These are phyloP conservation scores for Ochropleura plecta DNA, from an alignment of 2,888 invertebrate species.

Conservation along the genomic window DNA sequence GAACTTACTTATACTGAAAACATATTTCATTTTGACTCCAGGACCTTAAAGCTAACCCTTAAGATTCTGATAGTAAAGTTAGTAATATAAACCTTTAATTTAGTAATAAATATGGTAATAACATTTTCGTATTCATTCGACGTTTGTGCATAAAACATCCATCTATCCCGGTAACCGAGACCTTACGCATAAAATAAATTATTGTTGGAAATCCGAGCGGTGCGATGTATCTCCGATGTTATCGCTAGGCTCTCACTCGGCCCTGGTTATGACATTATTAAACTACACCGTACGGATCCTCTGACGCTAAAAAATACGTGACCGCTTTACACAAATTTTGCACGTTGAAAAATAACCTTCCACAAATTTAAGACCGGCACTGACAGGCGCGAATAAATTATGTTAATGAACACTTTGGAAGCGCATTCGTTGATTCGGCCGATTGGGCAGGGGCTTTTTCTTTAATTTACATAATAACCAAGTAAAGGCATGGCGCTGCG, in stretches of 20 bases:
- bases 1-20: slow-evolving; percentile 12
- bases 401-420: slow-evolving; percentile 88
- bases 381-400: slow-evolving; percentile 90
- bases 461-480: slow-evolving; percentile 86
- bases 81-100: slow-evolving; percentile 22
- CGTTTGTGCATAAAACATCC: slow-evolving; percentile 80
- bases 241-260: slow-evolving; percentile 76
- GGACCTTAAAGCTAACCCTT: background rate
- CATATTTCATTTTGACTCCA: slow-evolving; percentile 13
- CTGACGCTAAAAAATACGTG: slow-evolving; percentile 89
- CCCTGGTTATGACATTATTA: slow-evolving; percentile 88
- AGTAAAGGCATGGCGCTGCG: slow-evolving; percentile 48
- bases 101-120: slow-evolving; percentile 71
- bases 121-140: slow-evolving; percentile 76
- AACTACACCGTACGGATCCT: slow-evolving; percentile 81
- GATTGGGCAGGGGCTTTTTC: slow-evolving; percentile 81
- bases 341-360: slow-evolving; percentile 85
- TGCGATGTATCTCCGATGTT: slow-evolving; percentile 83
- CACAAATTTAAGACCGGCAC: slow-evolving; percentile 88
- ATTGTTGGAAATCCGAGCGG: slow-evolving; percentile 80
- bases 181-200: slow-evolving; percentile 85
- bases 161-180: slow-evolving; percentile 75
- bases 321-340: slow-evolving; percentile 86
- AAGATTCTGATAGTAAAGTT: background rate
- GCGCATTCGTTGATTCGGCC: slow-evolving; percentile 86